Conservation (phyloP, 2,888 invertebrate species). For the Drosophila bunnanda region DNA sequence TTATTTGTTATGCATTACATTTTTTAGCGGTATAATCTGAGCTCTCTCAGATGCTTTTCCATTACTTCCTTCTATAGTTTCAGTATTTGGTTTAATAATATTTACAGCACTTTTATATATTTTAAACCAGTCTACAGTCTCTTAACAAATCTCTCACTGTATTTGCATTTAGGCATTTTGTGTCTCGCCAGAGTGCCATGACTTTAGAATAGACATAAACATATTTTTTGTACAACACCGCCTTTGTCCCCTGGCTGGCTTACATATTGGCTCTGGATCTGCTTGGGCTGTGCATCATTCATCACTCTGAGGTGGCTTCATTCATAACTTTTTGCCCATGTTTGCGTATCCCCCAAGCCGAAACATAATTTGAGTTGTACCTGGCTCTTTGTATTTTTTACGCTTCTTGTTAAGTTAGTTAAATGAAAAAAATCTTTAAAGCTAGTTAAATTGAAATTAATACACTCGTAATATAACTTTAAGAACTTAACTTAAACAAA, state of each 20-base stretch:
- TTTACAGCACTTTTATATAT: background rate
- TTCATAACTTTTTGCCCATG: constrained; percentile 22
- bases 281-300: constrained; percentile 33
- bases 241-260: constrained; percentile 8
- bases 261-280: constrained; percentile 28
- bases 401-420: constrained; percentile 56
- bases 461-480: background rate
- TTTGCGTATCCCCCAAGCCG: constrained; percentile 19
- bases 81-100: background rate
- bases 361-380: constrained; percentile 46
- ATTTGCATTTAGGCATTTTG: background rate
- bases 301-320: constrained; percentile 30
- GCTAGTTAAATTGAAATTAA: constrained; percentile 35
- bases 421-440: constrained; percentile 67
- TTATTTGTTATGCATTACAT: too few relatives aligned
- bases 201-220: constrained; percentile 1
- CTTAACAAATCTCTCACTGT: background rate
- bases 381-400: constrained; percentile 29
- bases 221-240: constrained; percentile 10
- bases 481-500: background rate
- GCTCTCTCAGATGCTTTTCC: too few relatives aligned
- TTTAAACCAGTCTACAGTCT: background rate
- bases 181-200: background rate
- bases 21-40: too few relatives aligned
- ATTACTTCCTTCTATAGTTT: too few relatives aligned